Base-by-base conservation (phyloP, 1,140 invertebrate genomes). In the Laodelphax striatellus region DNA sequence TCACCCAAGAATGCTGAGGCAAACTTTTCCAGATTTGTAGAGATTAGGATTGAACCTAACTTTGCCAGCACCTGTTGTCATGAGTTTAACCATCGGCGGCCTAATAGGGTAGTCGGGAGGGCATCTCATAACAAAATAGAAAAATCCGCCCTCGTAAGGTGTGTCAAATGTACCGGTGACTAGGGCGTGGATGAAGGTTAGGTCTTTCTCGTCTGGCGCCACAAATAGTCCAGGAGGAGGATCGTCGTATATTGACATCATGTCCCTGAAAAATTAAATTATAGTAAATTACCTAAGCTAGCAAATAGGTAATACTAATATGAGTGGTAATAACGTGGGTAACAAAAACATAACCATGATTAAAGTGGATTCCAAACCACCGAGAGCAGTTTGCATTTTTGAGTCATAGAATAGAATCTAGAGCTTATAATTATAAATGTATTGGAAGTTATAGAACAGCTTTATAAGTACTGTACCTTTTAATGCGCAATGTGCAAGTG, bases 141-240 rank as follows among this genome's bases (percentile, higher is more conserved):
- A 83, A 66, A 81, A 82, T 55, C 81, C 81, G 24, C 82, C 82
- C 67, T 83, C 80, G 65, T 85, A 85, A 8, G 83, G 83, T 19
- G 83, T 85, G 62, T 82, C 81, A 70, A 79, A 79, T 9, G 81
- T 78, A 19, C 83, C 83, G 34, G 77, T 79, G 31, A 85, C 81
- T 13, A 85, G 67, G 2, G 81, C 80, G 72, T 84, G 78, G 53
- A 84, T 69, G 16, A 69, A 70, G 19, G 77, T 80, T 52, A 81
- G 71, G 66, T 81, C 74, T 57, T 74, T 70, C 62, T 80, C 77
- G 65, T 82, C 79, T 24, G 77, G 77, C n/a, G 77, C 73, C 22
- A 80, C 74, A 68, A 78, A 80, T 62, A 82, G 76, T 31, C 78
- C 79, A 11, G 79, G 78, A 5, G 78, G 77, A 16, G 79, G 79